These are phyloP conservation scores for Periophthalmodon schlosseri DNA, from an alignment of 2,113 vertebrate species.

Conservation along the genomic window DNA sequence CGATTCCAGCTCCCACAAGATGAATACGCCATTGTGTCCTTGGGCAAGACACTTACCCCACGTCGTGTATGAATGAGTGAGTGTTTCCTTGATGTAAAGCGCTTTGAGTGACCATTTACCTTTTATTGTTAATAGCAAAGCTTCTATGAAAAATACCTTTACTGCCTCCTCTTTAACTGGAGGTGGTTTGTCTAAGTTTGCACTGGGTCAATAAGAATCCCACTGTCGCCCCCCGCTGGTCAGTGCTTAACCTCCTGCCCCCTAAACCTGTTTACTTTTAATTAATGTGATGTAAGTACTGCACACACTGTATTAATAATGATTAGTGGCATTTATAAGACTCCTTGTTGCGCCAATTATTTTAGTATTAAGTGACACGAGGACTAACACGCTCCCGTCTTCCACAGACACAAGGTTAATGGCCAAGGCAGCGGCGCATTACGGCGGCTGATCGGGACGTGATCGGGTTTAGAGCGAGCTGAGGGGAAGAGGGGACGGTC, in stretches of 20 bases:
- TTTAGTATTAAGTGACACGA: not conserved
- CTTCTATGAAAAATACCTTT: no score
- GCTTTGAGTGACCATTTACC: no score
- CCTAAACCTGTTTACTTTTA: not conserved
- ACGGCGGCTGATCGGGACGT: not conserved
- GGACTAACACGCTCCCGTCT: not conserved
- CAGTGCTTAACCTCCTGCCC: not conserved
- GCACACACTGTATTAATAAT: not conserved
- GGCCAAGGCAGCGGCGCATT: not conserved
- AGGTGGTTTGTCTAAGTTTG: not conserved
- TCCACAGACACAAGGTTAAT: constrained; percentile 7
- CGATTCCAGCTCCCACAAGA: no score
- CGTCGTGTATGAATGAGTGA: no score
- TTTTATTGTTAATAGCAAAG: no score
- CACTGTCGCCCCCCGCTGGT: not conserved
- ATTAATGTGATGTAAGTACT: not conserved
- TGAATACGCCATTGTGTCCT: no score
- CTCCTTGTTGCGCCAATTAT: not conserved
- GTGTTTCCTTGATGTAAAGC: no score
- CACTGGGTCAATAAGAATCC: no score
- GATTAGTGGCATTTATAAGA: not conserved
- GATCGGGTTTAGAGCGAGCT: not conserved
- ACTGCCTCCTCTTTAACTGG: not conserved
- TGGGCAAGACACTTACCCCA: no score
- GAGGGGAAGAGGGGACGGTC: not conserved